These are phyloP conservation scores for Peromyscus eremicus DNA, from an alignment of 2,797 vertebrate species.

Conservation along the genomic window DNA sequence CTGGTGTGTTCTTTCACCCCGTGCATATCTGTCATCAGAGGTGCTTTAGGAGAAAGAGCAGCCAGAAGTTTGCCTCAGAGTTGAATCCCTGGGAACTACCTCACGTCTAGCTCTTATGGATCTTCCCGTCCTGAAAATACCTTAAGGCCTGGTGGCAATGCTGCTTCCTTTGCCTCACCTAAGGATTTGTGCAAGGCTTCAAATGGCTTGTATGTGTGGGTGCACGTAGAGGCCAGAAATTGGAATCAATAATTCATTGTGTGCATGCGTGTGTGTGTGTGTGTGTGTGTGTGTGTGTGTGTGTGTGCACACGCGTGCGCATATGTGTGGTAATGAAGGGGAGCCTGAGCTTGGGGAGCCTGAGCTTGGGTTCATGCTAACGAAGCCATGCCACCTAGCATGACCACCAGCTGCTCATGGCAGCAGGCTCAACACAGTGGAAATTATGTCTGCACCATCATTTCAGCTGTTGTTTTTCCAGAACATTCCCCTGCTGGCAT, in stretches of 20 bases:
- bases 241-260: neutral
- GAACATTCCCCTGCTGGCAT: neutral
- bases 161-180: neutral
- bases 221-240: neutral
- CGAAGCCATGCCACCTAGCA: too few relatives aligned
- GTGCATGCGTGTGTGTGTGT: too few relatives aligned
- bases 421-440: neutral
- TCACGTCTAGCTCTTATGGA: too few relatives aligned
- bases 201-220: neutral
- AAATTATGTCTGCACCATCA: too few relatives aligned
- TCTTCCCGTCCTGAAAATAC: neutral
- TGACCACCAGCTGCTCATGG: neutral
- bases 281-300: too few relatives aligned
- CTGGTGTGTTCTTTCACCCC: neutral
- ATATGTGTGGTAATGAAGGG: too few relatives aligned
- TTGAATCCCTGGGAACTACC: neutral
- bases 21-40: neutral
- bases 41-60: neutral
- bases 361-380: neutral
- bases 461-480: neutral
- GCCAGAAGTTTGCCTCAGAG: neutral
- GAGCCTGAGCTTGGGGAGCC: neutral
- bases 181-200: neutral
- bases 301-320: too few relatives aligned
- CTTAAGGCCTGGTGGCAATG: neutral